A percentile compares a stretch with the other conserved stretches of the same genome.
phyloP scores from a whole-genome alignment of 2,888 invertebrate genomes.

The Drosophila subquinaria region DNA sequence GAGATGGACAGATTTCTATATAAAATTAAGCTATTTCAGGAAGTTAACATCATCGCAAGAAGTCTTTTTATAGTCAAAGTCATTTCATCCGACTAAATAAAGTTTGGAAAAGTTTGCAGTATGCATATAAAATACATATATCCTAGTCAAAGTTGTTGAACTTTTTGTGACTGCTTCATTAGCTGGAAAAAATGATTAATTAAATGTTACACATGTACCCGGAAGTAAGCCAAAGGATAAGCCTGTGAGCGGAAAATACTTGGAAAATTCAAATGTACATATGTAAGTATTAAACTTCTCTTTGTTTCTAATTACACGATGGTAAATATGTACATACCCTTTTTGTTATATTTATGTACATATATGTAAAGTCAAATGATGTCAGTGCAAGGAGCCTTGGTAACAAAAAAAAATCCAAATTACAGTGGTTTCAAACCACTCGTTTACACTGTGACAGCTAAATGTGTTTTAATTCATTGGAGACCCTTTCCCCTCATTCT shows the following conservation, averaged over 20 bases:
- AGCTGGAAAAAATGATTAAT: conserved; percentile 22
- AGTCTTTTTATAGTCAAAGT: conserved; percentile 5
- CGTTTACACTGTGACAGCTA: conserved; percentile 49
- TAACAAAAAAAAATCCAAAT: conserved; percentile 21
- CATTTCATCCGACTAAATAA: not conserved
- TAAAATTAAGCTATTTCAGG: not conserved
- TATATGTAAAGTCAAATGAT: conserved; percentile 29
- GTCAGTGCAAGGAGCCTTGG: conserved; percentile 35
- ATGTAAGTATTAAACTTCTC: conserved; percentile 5
- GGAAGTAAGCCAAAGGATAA: conserved; percentile 11
- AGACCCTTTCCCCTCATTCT: conserved; percentile 44
- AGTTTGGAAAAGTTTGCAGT: conserved; percentile 3
- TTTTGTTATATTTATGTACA: conserved; percentile 4
- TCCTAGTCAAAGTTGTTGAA: conserved; percentile 5
- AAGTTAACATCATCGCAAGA: not conserved
- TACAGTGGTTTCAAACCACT: conserved; percentile 26
- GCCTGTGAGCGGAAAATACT: conserved; percentile 1
- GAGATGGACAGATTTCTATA: not conserved
- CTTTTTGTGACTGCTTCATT: conserved; percentile 22
- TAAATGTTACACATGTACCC: not conserved
- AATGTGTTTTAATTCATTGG: conserved; percentile 75
- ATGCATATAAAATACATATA: no score
- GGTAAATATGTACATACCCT: conserved; percentile 21
- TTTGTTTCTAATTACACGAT: conserved; percentile 23
- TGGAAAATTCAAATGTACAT: conserved; percentile 4